A percentile compares a stretch with the other conserved stretches of the same genome.
Conservation (phyloP, 2,797 vertebrate species). For the Lagodon rhomboides region DNA sequence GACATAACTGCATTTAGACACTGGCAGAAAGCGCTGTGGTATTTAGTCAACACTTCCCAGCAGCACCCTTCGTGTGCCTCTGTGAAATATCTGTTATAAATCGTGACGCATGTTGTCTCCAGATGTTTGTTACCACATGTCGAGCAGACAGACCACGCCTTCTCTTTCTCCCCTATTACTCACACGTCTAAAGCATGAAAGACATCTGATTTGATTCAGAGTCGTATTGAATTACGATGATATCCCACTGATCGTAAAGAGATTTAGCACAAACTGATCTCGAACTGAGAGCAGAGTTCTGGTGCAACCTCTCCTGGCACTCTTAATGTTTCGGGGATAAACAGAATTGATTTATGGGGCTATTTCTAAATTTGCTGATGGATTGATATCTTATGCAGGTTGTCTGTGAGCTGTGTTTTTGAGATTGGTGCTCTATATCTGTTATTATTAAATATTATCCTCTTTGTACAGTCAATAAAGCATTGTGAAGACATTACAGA, state of each 20-base stretch:
- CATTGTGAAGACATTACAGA: constrained; percentile 20
- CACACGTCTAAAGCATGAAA: constrained; percentile 49
- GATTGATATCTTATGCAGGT: background rate
- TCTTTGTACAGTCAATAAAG: constrained; percentile 2
- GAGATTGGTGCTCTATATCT: constrained; percentile 1
- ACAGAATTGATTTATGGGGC: constrained; percentile 44
- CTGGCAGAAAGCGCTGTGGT: constrained; percentile 5
- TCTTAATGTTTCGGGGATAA: constrained; percentile 35
- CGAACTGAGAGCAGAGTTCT: constrained; percentile 36
- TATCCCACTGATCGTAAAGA: constrained; percentile 27
- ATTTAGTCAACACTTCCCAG: constrained; percentile 36
- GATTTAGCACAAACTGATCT: constrained; percentile 22
- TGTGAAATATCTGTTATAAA: constrained; percentile 54
- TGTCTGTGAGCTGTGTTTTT: background rate
- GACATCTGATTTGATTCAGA: constrained; percentile 68
- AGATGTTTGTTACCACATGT: constrained; percentile 82
- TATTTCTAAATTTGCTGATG: constrained; percentile 26
- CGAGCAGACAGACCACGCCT: constrained; percentile 61
- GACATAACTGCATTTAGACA: constrained; percentile 1
- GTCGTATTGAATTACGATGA: constrained; percentile 40
- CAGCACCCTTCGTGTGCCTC: constrained; percentile 48
- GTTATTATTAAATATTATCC: background rate
- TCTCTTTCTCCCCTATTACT: constrained; percentile 57
- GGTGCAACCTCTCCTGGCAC: constrained; percentile 33
- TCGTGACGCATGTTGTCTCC: constrained; percentile 76